These are phyloP conservation scores for Rotaria magnacalcarata DNA, from an alignment of 2,888 invertebrate species.

Conservation along the genomic window DNA sequence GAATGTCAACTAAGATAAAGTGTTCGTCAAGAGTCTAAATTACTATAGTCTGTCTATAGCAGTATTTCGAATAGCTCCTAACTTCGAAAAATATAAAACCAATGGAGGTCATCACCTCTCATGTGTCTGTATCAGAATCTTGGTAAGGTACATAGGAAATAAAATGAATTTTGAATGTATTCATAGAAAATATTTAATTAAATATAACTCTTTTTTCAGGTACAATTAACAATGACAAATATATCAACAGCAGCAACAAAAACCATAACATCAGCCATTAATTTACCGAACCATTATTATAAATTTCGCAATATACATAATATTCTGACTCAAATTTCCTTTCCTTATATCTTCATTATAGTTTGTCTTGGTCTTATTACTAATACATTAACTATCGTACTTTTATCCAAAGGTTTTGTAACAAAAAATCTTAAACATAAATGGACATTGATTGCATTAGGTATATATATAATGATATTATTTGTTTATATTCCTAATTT, in stretches of 20 bases:
- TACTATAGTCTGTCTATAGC: too few species aligned
- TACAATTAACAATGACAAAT: neutral
- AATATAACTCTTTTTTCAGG: neutral
- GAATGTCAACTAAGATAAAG: too few species aligned
- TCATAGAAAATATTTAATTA: too few species aligned
- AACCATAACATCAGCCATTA: neutral
- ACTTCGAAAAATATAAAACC: too few species aligned
- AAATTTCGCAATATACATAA: neutral
- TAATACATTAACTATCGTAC: neutral
- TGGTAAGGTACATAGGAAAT: too few species aligned
- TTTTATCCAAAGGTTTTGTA: neutral
- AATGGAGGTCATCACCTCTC: too few species aligned
- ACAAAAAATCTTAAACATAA: neutral
- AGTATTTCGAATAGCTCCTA: too few species aligned
- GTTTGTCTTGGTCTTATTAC: neutral
- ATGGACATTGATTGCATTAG: constrained; percentile 9
- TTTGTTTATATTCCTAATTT: too few species aligned
- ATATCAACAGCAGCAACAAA: neutral
- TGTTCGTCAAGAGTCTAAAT: too few species aligned
- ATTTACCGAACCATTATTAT: neutral
- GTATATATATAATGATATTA: neutral
- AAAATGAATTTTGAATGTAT: too few species aligned
- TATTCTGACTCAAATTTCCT: neutral
- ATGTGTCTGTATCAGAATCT: too few species aligned
- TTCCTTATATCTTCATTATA: neutral